Evolutionary conservation across 2,888 invertebrate species (phyloP), one percentile per base, ranked within the genome.

Genomic region (Pseudococcus jackbeardsleyi): DNA sequence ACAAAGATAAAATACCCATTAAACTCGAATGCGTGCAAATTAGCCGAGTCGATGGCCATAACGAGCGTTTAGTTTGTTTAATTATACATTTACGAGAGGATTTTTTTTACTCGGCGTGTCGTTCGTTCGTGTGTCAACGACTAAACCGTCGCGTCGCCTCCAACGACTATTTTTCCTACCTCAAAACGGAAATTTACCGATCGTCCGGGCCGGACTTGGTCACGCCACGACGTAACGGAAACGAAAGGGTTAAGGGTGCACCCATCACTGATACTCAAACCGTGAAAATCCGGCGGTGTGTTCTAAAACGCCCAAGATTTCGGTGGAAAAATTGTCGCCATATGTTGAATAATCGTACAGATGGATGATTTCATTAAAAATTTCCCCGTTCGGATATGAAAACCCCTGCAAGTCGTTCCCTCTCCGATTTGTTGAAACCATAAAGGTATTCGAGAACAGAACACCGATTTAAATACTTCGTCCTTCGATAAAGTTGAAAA

Each of bases 11-110:
- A 79, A 79, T 33, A 72, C 6, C 33, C 68, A 22, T 33, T 72
- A 22, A 72, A 22, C 68, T 15, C 79, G 79, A 42, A 79, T 42
- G 42, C 79, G 42, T 42, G 79, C 39, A 79, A 79, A 42, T 79
- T 42, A 79, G n/a, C 79, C 42, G 42, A 79, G 79, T 79, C 79
- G 42, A 46, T 79, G 42, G 79, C 68, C 68, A 79, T 79, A 79
- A 79, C 39, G 79, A 39, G 79, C 79, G 79, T 42, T 42, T 79
- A 46, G 42, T 79, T 42, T 39, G 39, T 79, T 79, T 79, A 79
- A 79, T 79, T 79, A 79, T 22, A 79, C 7, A 46, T 72, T 72
- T 72, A 72, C 59, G 59, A 59, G 59, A 33, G 26, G 26, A 33
- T 6, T 59, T 59, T 59, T 59, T 59, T 59, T 19, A 5, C 59